Conservation (phyloP, 2,888 invertebrate genomes). For the Harpalus rubripes region DNA sequence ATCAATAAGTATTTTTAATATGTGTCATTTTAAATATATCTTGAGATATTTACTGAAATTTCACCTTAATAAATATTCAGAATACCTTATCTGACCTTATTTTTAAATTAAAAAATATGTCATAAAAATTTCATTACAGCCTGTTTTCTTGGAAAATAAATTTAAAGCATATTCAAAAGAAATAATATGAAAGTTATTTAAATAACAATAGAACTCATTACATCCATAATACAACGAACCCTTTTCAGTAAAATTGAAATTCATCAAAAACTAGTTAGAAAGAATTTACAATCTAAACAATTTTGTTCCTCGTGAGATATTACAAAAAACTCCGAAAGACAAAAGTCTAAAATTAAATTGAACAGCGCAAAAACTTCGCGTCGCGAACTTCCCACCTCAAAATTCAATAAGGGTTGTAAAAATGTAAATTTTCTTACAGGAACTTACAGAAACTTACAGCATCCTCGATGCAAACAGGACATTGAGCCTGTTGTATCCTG, state of each 20-base stretch:
- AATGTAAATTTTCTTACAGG: slow-evolving; percentile 65
- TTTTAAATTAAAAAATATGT: slow-evolving; percentile 6
- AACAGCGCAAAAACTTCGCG: slow-evolving; percentile 42
- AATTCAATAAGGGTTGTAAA: slow-evolving; percentile 61
- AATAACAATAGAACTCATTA: slow-evolving; percentile 2
- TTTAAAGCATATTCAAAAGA: background rate
- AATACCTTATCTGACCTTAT: background rate
- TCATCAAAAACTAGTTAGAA: background rate
- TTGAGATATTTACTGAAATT: background rate
- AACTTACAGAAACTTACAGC: slow-evolving; percentile 67
- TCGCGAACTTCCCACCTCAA: slow-evolving; percentile 21
- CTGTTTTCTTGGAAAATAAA: background rate
- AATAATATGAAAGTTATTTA: background rate
- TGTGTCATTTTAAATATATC: too few relatives aligned
- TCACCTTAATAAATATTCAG: background rate
- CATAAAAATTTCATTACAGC: background rate
- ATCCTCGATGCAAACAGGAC: slow-evolving; percentile 64
- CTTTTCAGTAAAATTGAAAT: slow-evolving; percentile 8
- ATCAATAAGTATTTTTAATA: too few relatives aligned
- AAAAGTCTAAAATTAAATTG: slow-evolving; percentile 43
- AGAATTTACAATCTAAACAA: slow-evolving; percentile 21
- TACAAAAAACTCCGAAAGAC: slow-evolving; percentile 27
- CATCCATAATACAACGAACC: slow-evolving; percentile 10
- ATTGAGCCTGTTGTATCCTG: slow-evolving; percentile 54
- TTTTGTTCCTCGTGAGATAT: slow-evolving; percentile 22